A percentile compares a stretch with the other conserved stretches of the same genome.
Conservation (phyloP, 2,113 vertebrate species). For the Pristiophorus japonicus region DNA sequence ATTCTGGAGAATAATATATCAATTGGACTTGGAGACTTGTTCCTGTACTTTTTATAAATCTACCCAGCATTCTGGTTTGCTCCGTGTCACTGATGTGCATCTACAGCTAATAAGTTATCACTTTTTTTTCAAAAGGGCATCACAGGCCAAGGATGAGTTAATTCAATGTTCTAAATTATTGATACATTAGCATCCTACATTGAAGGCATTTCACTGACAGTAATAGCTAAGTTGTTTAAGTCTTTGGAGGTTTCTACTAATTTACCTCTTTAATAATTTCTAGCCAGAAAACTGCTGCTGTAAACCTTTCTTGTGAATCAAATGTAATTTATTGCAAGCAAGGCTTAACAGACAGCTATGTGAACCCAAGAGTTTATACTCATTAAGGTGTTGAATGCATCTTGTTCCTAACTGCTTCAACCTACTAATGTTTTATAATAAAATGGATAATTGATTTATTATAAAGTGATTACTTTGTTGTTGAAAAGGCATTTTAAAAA, state of each 20-base stretch:
- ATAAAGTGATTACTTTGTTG: slow-evolving; percentile 51
- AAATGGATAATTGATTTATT: slow-evolving; percentile 53
- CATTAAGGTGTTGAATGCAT: slow-evolving; percentile 46
- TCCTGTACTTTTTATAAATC: neutral
- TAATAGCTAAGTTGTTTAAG: slow-evolving; percentile 48
- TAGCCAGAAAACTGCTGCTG: slow-evolving; percentile 48
- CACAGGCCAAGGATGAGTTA: neutral
- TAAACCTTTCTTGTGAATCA: slow-evolving; percentile 51
- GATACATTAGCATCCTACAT: slow-evolving; percentile 43
- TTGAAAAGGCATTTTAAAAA: slow-evolving; percentile 40
- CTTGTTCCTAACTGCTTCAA: slow-evolving; percentile 41
- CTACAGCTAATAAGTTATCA: neutral
- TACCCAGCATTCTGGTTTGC: neutral
- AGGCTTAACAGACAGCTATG: slow-evolving; percentile 46
- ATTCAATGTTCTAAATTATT: slow-evolving; percentile 48
- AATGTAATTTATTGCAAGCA: slow-evolving; percentile 50
- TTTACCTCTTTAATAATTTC: slow-evolving; percentile 57
- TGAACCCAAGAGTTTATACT: slow-evolving; percentile 50
- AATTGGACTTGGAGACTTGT: neutral
- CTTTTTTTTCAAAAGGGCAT: neutral
- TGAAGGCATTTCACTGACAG: slow-evolving; percentile 45
- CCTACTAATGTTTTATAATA: slow-evolving; percentile 52
- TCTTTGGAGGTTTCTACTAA: slow-evolving; percentile 52
- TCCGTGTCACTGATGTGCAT: neutral
- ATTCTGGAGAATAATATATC: neutral